phyloP scores from a whole-genome alignment of 2,113 vertebrate species.

The Myotis brandtii region DNA sequence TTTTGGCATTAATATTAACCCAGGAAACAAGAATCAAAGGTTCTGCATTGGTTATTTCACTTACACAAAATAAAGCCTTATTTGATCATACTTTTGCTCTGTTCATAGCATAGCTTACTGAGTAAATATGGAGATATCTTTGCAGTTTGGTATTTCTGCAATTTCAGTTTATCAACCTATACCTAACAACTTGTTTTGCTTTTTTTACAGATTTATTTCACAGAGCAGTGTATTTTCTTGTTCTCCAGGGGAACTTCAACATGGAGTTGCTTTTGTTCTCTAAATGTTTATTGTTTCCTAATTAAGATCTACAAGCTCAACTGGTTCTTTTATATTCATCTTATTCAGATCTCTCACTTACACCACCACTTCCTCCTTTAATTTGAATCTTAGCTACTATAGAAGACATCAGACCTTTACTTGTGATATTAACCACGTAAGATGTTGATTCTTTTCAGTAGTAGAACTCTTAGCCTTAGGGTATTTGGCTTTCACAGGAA shows the following conservation, averaged over 20 bases:
- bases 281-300: neutral
- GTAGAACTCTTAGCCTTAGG: neutral
- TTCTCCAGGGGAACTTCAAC: neutral
- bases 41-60: neutral
- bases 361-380: neutral
- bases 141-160: neutral
- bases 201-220: neutral
- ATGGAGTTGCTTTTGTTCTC: slow-evolving; percentile 8
- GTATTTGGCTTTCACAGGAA: neutral
- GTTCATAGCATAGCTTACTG: neutral
- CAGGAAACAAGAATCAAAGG: neutral
- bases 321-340: neutral
- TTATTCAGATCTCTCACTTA: neutral
- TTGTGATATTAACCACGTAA: neutral
- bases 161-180: neutral
- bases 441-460: neutral
- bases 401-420: neutral
- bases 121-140: neutral
- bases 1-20: neutral
- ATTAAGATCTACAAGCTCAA: neutral
- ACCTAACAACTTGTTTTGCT: neutral
- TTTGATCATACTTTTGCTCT: neutral
- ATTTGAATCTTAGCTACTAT: neutral
- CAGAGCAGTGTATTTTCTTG: neutral
- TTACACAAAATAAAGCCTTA: neutral